Base-by-base conservation (phyloP, 2,113 vertebrate genomes). In the Hypomesus transpacificus region DNA sequence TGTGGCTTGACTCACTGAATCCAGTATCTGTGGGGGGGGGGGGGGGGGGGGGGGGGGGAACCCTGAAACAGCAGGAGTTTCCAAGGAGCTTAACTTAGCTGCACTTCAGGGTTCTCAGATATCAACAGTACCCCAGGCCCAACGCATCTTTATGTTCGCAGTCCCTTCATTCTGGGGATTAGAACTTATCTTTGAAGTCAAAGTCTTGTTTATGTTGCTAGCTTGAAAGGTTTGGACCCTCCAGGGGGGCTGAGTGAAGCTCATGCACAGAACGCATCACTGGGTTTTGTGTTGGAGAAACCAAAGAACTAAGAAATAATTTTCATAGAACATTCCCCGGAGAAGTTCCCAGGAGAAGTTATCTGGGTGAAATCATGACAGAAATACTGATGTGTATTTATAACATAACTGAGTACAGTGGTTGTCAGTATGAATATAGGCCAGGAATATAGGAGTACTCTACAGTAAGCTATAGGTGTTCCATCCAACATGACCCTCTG, bases 121-220 rank as follows among this genome's bases (percentile, higher is more conserved):
- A 56, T 28, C 50, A 51, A 28, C 50, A 22, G 20, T 26, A n/a
- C 21, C 8, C 24, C 3, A 14, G 59, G 4, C 59, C 26, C 17
- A 2, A n/a, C 65, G 24, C 16, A 17, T 61, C 21, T 21, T 24
- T 39, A 66, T 24, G 22, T 13, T 66, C 51, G 1, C 50, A 14
- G 34, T 11, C 31, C 18, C 50, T 46, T 66, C 59, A 7, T 16
- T 2, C 24, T 6, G 21, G 4, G 58, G 22, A 71, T 63, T 62
- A 14, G 8, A 63, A 31, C 51, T 31, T 14, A 9, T 46, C 14
- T 61, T 60, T 70, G 57, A 70, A 60, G 68, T 60, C 26, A 14
- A 22, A 61, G 17, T 18, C 4, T 34, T 34, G 31, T 34, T 34
- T 34, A 5, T 34, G 31, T 34, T 34, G 31, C 6, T 34, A 34